Percentiles rank a stretch among this genome's conserved stretches.
Evolutionary conservation across 53 echinoderm and acorn worm species (phyloP).

Genomic region (Zoroaster sp.): DNA sequence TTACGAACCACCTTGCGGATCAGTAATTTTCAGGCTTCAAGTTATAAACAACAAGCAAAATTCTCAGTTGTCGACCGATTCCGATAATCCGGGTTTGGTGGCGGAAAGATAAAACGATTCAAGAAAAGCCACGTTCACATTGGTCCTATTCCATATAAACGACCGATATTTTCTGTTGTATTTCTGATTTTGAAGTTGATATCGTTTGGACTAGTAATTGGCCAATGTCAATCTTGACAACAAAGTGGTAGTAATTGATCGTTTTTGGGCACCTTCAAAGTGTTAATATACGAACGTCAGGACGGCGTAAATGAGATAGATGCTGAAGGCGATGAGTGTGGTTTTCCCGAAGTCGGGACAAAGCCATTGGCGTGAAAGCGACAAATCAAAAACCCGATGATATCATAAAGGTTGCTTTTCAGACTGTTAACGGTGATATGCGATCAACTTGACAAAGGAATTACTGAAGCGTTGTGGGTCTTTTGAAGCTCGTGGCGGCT

Average conservation of each 20-base stretch:
- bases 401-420: no score
- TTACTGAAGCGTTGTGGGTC: no score
- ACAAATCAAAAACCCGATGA: no score
- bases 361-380: no score
- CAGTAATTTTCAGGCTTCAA: background rate
- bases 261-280: background rate
- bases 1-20: conserved; percentile 1
- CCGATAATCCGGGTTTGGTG: background rate
- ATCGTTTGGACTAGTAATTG: background rate
- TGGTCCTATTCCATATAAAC: background rate
- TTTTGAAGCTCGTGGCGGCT: no score
- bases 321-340: background rate
- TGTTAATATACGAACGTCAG: background rate
- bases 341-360: background rate
- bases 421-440: no score
- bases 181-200: background rate
- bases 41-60: background rate
- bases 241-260: background rate
- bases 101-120: background rate
- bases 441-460: no score
- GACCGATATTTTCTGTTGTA: background rate
- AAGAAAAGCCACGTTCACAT: background rate
- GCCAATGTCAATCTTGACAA: no score
- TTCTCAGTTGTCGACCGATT: background rate
- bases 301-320: background rate